Evolutionary conservation across 2,888 invertebrate genomes (phyloP), one percentile per base, ranked within the genome.

Genomic region (Cerceris rybyensis): DNA sequence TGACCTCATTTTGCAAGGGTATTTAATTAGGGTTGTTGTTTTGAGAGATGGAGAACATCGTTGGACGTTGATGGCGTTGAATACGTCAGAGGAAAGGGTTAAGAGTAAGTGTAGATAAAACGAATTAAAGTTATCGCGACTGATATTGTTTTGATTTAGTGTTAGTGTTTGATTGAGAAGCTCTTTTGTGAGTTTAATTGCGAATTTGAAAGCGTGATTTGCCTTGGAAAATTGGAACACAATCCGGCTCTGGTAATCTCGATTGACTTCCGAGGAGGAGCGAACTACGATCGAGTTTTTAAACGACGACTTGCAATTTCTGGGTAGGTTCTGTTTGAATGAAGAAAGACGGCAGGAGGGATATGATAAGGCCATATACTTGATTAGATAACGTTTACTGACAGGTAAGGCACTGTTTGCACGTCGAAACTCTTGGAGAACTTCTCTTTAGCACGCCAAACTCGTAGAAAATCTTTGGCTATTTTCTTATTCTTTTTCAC

Each of bases 361-460:
- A 2, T 14, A 46, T 14, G 86, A 86, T 86, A 86, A 85, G 76
- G 42, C 71, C 13, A 16, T 16, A 49, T 13, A 42, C 60, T 65
- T 61, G 87, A 86, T 86, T 86, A 86, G 86, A 86, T 86, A 86
- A 83, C 75, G 55, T 28, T 16, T 60, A 57, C 58, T 64, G 75
- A 72, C 82, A 82, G 78, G 78, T 84, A 84, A 50, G 80, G 78
- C 77, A 70, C 72, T 82, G 80, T 82, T 84, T 60, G 75, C 79
- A 14, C 61, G 78, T 72, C 55, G 69, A 65, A 75, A 72, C 55
- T 55, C 50, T 7, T 41, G 14, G 13, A 16, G 6, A n/a, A 14
- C 39, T 54, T 49, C 41, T 49, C 41, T 55, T 46, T 42, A 42
- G 13, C 43, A 17, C 11, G 9, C 14, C 8, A 13, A 16, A 42